Evolutionary conservation across 1,140 invertebrate species (phyloP), one percentile per base, ranked within the genome.

Genomic region (Drosophila gunungcola): DNA sequence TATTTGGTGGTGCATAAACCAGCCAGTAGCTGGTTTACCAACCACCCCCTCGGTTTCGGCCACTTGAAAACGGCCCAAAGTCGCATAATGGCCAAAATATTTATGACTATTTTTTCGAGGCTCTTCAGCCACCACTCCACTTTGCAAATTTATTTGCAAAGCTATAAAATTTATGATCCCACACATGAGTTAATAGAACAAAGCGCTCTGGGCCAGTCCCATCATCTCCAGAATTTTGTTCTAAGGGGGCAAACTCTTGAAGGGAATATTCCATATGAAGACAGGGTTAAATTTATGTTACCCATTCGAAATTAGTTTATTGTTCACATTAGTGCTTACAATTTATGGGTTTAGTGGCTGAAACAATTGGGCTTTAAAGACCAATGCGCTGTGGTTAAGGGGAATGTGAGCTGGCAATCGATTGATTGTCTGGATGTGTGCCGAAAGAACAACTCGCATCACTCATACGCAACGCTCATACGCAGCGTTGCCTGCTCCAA

Each of bases 151-250:
- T 88, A 82, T 86, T 86, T 75, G 65, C 67, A 79, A 84, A 69
- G 83, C 83, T 79, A 58, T 83, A 79, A 86, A 86, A 86, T 86
- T 82, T 86, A 86, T 86, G 74, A 79, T 73, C 39, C 78, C 78
- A 85, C 82, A 78, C 73, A 86, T 79, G 70, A 81, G 82, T 86
- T 84, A 81, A 86, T 86, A 86, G 82, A 85, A 86, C 82, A 85
- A 86, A 86, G 80, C 53, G 64, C 45, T 32, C 41, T 45, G 27
- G 48, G 5, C 55, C n/a, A 5, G 42, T 13, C 27, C 5, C 46
- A 45, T 48, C 53, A 63, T 60, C 55, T 53, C 54, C 48, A 61
- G 52, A 55, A 46, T 64, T 45, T 6, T 16, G 6, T 32, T 2
- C 16, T 21, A 21, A 21, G 16, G 16, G 1, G 29, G 32, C 1